phyloP scores from a whole-genome alignment of 2,797 vertebrate genomes.

The Rhinatrema bivittatum region DNA sequence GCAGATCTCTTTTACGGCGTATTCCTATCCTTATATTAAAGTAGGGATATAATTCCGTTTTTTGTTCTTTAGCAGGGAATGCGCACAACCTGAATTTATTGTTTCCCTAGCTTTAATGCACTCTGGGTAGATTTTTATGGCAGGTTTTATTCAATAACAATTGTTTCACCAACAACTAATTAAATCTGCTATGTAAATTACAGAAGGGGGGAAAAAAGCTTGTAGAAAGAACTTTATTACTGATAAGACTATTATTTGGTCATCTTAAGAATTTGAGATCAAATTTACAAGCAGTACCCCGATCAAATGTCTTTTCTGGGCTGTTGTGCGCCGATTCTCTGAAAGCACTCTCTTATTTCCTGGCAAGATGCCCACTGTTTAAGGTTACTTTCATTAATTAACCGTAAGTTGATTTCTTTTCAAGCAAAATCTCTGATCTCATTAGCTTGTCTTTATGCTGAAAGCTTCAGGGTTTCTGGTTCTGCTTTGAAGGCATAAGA shows the following conservation, averaged over 20 bases:
- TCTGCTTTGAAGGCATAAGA: constrained; percentile 38
- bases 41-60: too few relatives aligned
- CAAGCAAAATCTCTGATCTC: constrained; percentile 48
- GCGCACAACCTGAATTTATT: too few relatives aligned
- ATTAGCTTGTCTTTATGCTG: constrained; percentile 47
- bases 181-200: constrained; percentile 45
- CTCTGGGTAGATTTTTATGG: constrained; percentile 47
- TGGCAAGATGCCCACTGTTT: constrained; percentile 45
- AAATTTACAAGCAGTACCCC: constrained; percentile 44
- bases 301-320: constrained; percentile 34
- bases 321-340: constrained; percentile 18
- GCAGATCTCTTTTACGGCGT: too few relatives aligned
- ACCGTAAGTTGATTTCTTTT: constrained; percentile 53
- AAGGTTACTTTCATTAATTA: constrained; percentile 56
- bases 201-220: constrained; percentile 19
- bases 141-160: constrained; percentile 31
- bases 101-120: too few relatives aligned
- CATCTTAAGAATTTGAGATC: constrained; percentile 43
- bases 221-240: constrained; percentile 41
- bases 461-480: constrained; percentile 32
- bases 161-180: constrained; percentile 46
- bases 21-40: too few relatives aligned
- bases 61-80: too few relatives aligned
- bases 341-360: constrained; percentile 32
- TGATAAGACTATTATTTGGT: constrained; percentile 38